These are phyloP conservation scores for Bombus fervidus DNA, from an alignment of 1,140 invertebrate species.

Conservation along the genomic window DNA sequence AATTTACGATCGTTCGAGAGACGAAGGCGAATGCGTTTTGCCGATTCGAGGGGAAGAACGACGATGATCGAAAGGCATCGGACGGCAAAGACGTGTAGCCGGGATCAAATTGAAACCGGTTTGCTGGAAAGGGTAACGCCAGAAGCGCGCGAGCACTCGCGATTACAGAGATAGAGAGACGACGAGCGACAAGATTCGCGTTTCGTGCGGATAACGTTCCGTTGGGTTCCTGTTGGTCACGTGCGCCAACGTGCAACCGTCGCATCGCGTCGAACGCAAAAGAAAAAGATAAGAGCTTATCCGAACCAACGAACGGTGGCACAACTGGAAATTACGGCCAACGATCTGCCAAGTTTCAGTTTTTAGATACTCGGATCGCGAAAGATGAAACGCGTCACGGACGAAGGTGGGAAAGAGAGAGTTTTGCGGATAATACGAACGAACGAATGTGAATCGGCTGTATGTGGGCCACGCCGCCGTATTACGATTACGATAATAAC, in stretches of 20 bases:
- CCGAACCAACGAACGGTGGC: neutral
- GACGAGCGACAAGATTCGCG: neutral
- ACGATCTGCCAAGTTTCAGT: neutral
- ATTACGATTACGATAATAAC: conserved; percentile 66
- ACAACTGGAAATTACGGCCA: neutral
- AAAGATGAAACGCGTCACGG: neutral
- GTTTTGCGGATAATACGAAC: neutral
- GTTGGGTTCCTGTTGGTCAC: neutral
- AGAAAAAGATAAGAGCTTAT: too few relatives aligned
- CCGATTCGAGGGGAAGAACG: neutral
- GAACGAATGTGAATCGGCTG: neutral
- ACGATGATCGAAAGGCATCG: neutral
- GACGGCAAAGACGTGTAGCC: neutral
- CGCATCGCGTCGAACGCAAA: too few relatives aligned
- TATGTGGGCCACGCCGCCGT: conserved; percentile 19
- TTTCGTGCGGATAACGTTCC: neutral
- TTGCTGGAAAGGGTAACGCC: conserved; percentile 64
- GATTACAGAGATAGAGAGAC: neutral
- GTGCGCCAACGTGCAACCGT: too few relatives aligned
- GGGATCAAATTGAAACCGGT: conserved; percentile 51
- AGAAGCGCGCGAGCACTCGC: conserved; percentile 59
- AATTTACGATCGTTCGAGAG: too few relatives aligned
- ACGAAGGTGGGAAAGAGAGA: neutral
- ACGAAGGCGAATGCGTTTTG: too few relatives aligned
- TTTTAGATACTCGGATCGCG: neutral